Base-by-base conservation (phyloP, 2,797 vertebrate genomes). In the Manis crassicaudata region DNA sequence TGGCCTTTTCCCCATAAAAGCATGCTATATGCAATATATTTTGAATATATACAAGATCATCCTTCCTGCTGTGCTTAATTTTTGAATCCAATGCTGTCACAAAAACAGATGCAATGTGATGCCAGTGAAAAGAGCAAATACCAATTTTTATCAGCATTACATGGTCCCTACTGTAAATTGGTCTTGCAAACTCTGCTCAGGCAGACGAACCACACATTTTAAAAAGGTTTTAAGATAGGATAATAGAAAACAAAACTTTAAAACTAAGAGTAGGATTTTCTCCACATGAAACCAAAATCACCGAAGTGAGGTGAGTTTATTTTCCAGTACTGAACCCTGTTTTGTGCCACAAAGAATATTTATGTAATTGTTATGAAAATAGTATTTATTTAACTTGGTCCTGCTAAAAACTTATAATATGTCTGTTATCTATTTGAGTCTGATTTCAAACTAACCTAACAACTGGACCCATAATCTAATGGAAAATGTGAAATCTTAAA, bases 11-110 rank as follows among this genome's bases (percentile, higher is more conserved):
- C 20, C 23, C 12, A 13, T 82, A 84, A 76, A 50, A 56, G 21
- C 50, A 91, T 68, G 18, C 32, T 93, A 92, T 97, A 83, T 62
- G 73, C 32, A 90, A 29, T 65, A 18, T 83, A 91, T 92, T 94
- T 95, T 96, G 21, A 96, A 97, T 97, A 92, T 96, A 65, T 4
- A 3, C 67, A 93, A 80, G 72, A 94, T 94, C 43, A 94, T 97
- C 83, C 77, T 94, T 75, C 92, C 65, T 95, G 81, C 84, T 98
- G 95, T 95, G 95, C 73, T 97, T 96, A 90, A 97, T 98, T 98
- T 97, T 94, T 92, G 95, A 97, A 94, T 88, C 50, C 70, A 68
- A 23, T 43, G 82, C 73, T 77, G 35, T 96, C 40, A 82, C 72
- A 96, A 84, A 95, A 96, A 96, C 65, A 97, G 86, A 94, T 73